Base-by-base conservation (phyloP, 92 coral and sea anemone genomes). In the Heteractis magnifica region DNA sequence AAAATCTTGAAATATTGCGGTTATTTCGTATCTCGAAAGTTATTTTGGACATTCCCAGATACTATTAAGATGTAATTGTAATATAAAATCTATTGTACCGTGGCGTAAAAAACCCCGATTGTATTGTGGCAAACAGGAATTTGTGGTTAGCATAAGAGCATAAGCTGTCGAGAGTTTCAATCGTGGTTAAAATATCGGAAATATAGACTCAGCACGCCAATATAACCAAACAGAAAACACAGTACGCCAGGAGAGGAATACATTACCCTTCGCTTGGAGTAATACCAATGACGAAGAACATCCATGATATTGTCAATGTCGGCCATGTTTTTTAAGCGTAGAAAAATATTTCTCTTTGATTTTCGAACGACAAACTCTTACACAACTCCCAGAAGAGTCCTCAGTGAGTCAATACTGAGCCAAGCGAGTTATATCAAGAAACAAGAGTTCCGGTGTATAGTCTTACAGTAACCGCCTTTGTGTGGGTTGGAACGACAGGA, bases 231-330 rank as follows among this genome's bases (percentile, higher is more conserved):
- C 3, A 62, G 8, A 20, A 26, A 62, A n/a, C 5, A 62, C 70
- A 62, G 70, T 12, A 18, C 1, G 70, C 10, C 6, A 62, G 70
- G 8, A 18, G 26, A 18, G 18, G 6, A 62, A 4, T 18, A 26
- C 73, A 21, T 64, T 74, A 84, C 89, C 87, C 81, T 72, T 78
- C 85, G 88, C 70, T 71, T 68, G 59, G 82, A 81, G 52, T 82
- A 80, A 72, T 88, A 85, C 88, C 88, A 88, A 50, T 73, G 83
- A 5, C 81, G 84, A 53, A 91, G 79, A 10, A 78, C 60, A 13
- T 53, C n/a, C 90, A 88, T 85, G 15, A 91, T 76, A 49, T 78
- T 78, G 56, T 91, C 94, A 5, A 72, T 75, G 56, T 88, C 85
- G 5, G 89, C 86, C 94, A 85, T 87, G 44, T 26, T 75, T 64